These are phyloP conservation scores for Pogonognathellus flavescens DNA, from an alignment of 1,140 invertebrate species.

Conservation along the genomic window DNA sequence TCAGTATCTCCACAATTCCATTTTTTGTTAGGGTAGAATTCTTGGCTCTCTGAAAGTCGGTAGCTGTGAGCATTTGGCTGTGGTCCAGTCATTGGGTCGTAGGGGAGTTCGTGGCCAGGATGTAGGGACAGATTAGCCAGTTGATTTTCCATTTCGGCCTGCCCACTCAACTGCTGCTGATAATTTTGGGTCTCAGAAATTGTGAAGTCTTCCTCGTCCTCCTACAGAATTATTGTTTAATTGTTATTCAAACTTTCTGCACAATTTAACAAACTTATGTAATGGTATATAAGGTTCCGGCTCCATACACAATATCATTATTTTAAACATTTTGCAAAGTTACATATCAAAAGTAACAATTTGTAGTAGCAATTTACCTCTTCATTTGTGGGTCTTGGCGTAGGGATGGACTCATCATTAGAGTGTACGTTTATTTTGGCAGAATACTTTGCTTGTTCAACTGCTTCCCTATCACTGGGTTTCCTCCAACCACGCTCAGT, in stretches of 20 bases:
- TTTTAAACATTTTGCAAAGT: too few relatives aligned
- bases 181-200: background rate
- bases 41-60: conserved; percentile 53
- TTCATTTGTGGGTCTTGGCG: conserved; percentile 22
- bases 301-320: too few relatives aligned
- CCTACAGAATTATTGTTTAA: too few relatives aligned
- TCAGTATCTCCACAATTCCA: conserved; percentile 61
- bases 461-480: conserved; percentile 29
- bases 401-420: conserved; percentile 48
- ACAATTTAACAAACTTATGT: too few relatives aligned
- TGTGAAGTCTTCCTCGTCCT: conserved; percentile 25
- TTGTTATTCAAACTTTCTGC: too few relatives aligned
- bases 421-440: conserved; percentile 59
- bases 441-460: conserved; percentile 57
- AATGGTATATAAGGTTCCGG: too few relatives aligned
- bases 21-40: conserved; percentile 62
- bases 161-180: background rate
- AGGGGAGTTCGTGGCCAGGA: conserved; percentile 34
- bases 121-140: too few relatives aligned
- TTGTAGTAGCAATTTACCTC: too few relatives aligned
- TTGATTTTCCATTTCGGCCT: too few relatives aligned
- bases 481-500: conserved; percentile 58
- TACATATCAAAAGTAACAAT: too few relatives aligned
- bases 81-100: conserved; percentile 60
- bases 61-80: conserved; percentile 64